These are phyloP conservation scores for Fragum fragum DNA, from an alignment of 2,888 invertebrate genomes.

Conservation along the genomic window DNA sequence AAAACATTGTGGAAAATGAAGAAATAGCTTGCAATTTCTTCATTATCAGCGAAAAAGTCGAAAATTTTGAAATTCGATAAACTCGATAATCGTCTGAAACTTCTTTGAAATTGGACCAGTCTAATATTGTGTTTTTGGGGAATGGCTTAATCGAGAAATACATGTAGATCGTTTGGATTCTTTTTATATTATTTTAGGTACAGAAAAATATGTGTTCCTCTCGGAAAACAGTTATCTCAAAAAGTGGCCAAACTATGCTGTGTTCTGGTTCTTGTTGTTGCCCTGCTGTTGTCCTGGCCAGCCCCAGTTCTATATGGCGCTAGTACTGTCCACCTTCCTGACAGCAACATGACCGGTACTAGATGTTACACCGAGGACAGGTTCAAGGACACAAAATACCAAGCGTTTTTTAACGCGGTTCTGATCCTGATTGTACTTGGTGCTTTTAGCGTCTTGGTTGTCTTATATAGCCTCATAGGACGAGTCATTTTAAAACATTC, in stretches of 20 bases:
- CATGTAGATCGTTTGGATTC: no score
- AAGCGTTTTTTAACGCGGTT: conserved; percentile 67
- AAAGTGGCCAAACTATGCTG: conserved; percentile 58
- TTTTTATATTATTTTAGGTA: no score
- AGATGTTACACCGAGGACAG: conserved; percentile 73
- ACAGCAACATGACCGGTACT: conserved; percentile 61
- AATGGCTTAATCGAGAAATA: no score
- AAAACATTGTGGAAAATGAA: no score
- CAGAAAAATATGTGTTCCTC: conserved; percentile 74
- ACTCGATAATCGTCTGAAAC: no score
- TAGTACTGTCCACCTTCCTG: conserved; percentile 59
- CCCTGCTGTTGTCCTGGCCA: conserved; percentile 68
- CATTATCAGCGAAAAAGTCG: no score
- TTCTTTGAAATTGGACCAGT: no score
- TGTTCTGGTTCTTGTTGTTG: conserved; percentile 34
- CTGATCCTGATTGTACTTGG: conserved; percentile 68
- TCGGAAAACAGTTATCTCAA: conserved; percentile 69
- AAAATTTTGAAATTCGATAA: no score
- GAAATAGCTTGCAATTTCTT: no score
- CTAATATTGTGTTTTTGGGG: no score
- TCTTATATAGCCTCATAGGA: conserved; percentile 69
- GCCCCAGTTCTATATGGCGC: conserved; percentile 73
- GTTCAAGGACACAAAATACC: conserved; percentile 60
- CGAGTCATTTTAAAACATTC: conserved; percentile 45
- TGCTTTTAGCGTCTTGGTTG: conserved; percentile 55